Evolutionary conservation across 1,140 invertebrate species (phyloP).

Genomic region (Nylanderia fulva): DNA sequence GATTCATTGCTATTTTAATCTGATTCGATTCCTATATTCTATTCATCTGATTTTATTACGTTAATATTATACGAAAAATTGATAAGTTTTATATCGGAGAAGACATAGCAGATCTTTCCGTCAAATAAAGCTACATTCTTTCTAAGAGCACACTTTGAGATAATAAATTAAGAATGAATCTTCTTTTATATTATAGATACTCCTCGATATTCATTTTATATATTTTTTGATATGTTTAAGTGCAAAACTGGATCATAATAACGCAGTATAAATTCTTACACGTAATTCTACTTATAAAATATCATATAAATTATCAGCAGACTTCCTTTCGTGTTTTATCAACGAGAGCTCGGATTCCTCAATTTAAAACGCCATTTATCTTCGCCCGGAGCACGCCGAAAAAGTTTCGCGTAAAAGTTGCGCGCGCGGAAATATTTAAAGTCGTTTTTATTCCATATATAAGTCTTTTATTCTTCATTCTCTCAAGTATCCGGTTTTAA

Average conservation of each 20-base stretch:
- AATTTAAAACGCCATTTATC: slow-evolving; percentile 53
- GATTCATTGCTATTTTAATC: neutral
- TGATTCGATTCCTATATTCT: neutral
- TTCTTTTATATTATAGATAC: neutral
- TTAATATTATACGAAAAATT: neutral
- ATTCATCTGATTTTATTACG: neutral
- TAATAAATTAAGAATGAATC: neutral
- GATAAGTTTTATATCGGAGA: neutral
- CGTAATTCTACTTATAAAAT: slow-evolving; percentile 9
- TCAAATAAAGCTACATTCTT: neutral
- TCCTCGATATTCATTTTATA: neutral
- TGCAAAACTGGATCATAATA: neutral
- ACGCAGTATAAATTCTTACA: neutral
- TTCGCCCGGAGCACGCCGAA: slow-evolving; percentile 27
- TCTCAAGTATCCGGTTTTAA: slow-evolving; percentile 40
- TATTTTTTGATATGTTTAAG: too few relatives aligned
- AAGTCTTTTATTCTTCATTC: slow-evolving; percentile 29
- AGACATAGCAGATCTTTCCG: neutral
- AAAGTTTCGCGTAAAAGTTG: slow-evolving; percentile 53
- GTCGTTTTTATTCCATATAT: slow-evolving; percentile 29
- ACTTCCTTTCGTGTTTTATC: slow-evolving; percentile 44
- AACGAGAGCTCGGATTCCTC: slow-evolving; percentile 33
- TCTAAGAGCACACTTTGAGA: neutral
- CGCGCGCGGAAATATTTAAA: slow-evolving; percentile 52
- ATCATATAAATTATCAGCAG: slow-evolving; percentile 38